Base-by-base conservation (phyloP, 2,113 vertebrate genomes). In the Platysteira castanea region DNA sequence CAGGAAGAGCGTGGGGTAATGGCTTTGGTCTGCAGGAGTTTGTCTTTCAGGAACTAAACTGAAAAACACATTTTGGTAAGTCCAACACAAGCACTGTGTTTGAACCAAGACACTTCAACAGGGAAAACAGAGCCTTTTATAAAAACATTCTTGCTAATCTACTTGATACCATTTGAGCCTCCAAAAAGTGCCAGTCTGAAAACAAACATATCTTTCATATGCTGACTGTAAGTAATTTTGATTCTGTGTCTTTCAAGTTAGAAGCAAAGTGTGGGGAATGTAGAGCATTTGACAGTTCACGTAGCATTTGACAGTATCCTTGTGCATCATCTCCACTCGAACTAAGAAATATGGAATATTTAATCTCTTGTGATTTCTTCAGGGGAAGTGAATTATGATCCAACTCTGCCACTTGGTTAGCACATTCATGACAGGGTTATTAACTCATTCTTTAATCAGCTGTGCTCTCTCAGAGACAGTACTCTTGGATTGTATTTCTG, bases 71-170 rank as follows among this genome's bases (percentile, higher is more conserved):
- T 71, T 82, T 47, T 87, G 89, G 21, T 65, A 96, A 87, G 39
- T 52, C 90, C 47, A 81, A 78, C 79, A 61, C 52, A 78, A 89
- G 81, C 87, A 82, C 39, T 1, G 3, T 19, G 35, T 54, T 91
- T 94, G 85, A 86, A 96, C 39, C 56, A 78, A 95, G 74, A 73
- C 47, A 64, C 47, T 60, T 84, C 69, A 53, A 46, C 42, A 81
- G 47, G 59, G 65, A 87, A 89, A 89, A 84, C 3, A 3, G n/a
- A 87, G 30, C 56, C 33, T 61, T 93, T 91, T 56, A 59, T 54
- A 44, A 84, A 93, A 96, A 89, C 84, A 79, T 81, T 44, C 69
- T 84, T 71, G 27, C 69, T 95, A 78, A 89, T 89, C 80, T 89
- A 14, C 23, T 81, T 81, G 74, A 94, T 91, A 93, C n/a, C 47